A percentile compares a stretch with the other conserved stretches of the same genome.
These are phyloP conservation scores for Romanomermis culicivorax DNA, from an alignment of 2,888 invertebrate genomes.

Conservation along the genomic window DNA sequence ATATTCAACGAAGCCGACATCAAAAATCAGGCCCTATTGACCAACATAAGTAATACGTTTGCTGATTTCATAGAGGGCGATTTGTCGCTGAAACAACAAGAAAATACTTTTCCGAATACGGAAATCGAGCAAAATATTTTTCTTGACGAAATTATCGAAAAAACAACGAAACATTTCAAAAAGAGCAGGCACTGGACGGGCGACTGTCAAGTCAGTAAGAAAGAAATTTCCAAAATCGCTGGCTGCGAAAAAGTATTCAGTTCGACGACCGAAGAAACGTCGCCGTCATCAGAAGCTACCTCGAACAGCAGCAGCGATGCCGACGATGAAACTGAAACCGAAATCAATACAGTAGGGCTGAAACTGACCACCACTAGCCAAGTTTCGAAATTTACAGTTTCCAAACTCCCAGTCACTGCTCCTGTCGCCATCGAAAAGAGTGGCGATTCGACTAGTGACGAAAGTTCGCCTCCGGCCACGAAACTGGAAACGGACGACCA, in stretches of 20 bases:
- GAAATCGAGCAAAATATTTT: not conserved
- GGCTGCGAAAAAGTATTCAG: not conserved
- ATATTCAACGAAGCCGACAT: not conserved
- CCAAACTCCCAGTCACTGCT: not conserved
- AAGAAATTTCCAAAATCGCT: not conserved
- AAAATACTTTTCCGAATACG: not conserved
- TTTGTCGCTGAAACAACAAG: not conserved
- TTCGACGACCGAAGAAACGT: too few relatives aligned
- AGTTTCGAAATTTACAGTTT: too few relatives aligned
- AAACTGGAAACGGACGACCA: too few relatives aligned
- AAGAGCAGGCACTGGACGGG: not conserved
- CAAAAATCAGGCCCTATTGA: not conserved
- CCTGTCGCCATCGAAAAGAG: not conserved
- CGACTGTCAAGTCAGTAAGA: not conserved
- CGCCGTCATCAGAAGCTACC: too few relatives aligned
- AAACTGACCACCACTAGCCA: not conserved
- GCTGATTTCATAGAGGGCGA: not conserved
- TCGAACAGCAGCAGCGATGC: not conserved
- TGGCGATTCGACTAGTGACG: not conserved
- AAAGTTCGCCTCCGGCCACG: too few relatives aligned
- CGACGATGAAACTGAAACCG: not conserved
- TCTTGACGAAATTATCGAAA: not conserved
- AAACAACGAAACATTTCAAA: not conserved
- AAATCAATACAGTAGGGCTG: not conserved
- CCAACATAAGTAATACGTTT: not conserved